phyloP scores from a whole-genome alignment of 2,888 invertebrate species.

The Ariolimax columbianus region DNA sequence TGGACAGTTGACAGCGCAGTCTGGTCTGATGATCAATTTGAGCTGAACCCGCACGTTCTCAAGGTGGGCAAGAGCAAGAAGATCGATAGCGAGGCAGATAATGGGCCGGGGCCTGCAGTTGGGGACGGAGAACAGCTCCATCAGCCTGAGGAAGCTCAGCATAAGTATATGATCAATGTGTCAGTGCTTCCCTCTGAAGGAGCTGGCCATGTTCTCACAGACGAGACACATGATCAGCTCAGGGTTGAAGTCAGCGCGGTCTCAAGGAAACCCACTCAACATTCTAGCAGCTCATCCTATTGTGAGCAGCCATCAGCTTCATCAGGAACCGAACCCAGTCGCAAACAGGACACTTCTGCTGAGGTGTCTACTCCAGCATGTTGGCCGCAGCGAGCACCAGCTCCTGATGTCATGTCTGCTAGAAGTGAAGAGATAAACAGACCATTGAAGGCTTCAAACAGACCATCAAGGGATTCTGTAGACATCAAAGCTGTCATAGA shows the following conservation, averaged over 20 bases:
- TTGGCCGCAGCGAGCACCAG: not conserved
- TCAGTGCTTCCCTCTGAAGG: not conserved
- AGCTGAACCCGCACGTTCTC: slow-evolving; percentile 36
- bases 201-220: not conserved
- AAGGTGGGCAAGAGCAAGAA: slow-evolving; percentile 24
- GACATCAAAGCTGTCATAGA: not conserved
- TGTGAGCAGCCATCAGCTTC: not conserved
- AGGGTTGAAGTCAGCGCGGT: not conserved
- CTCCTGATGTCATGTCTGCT: not conserved
- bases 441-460: not conserved
- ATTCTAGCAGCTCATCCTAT: not conserved
- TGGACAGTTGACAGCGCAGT: slow-evolving; percentile 42
- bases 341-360: not conserved
- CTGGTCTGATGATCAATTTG: slow-evolving; percentile 46
- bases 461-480: not conserved
- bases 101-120: too few species aligned
- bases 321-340: not conserved
- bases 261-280: not conserved
- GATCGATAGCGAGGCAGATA: too few species aligned
- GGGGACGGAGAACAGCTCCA: not conserved
- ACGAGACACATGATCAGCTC: not conserved
- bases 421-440: not conserved
- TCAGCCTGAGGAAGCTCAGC: not conserved
- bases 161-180: slow-evolving; percentile 22
- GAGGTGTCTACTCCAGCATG: not conserved